Evolutionary conservation across 2,888 invertebrate species (phyloP), one percentile per base, ranked within the genome.

Genomic region (Apoda limacodes): DNA sequence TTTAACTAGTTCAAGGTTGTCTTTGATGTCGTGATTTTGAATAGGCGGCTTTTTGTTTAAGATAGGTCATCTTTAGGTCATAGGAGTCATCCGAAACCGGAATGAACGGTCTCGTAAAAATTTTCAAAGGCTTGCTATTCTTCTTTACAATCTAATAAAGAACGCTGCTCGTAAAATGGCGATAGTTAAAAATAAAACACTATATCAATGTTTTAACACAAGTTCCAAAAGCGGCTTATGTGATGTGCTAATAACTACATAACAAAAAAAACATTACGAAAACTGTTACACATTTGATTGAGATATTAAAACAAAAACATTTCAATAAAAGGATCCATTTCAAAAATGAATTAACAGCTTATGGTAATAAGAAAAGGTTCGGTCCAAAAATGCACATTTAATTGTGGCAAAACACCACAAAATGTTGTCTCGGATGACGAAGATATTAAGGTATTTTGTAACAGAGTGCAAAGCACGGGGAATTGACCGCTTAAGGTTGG

Each of bases 1-100:
- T 60, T 63, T 54, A 76, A 74, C 72, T 80, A 76, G 76, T 69
- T 71, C 78, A 80, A 80, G 78, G 78, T 60, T 65, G 48, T 49
- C 40, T 40, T 39, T 40, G 35, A 42, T 43, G 55, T 57, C 60
- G 55, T 56, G 59, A 43, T 60, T 53, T 57, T 72, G 69, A 75
- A 76, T 74, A 70, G 60, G 52, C 46, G 50, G 63, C 71, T 61
- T 71, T 69, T 65, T 62, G 57, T 58, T 55, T 50, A 59, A 52
- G 46, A 62, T 66, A 70, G 75, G 76, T 74, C 74, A 62, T 58
- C 60, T 60, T 65, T 65, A 68, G 75, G 76, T 72, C 74, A 59
- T 50, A 32, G 48, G 55, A 63, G 72, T 70, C 70, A 69, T 64
- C 63, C 59, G 30, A 50, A 49, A 50, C 51, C 59, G 62, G 61